Evolutionary conservation across 1,140 invertebrate species (phyloP), one percentile per base, ranked within the genome.

Genomic region (Euglossa dilemma): DNA sequence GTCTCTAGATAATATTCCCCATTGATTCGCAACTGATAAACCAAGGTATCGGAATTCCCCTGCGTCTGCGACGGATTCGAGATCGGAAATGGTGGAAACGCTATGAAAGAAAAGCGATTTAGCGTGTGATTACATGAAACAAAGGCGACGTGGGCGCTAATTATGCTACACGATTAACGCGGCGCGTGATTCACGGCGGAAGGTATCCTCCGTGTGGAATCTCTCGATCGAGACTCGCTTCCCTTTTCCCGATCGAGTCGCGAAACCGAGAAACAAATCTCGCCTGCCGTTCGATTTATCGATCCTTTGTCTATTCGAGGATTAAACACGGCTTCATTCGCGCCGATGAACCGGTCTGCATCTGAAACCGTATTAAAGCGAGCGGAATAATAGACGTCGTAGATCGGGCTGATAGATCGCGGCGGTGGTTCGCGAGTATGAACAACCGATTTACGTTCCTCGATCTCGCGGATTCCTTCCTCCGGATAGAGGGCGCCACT

Each of bases 111-210:
- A 23, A 71, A 50, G 50, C 47, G 36, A 36, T 54, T 54, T 36
- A 54, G 9, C 25, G 43, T 74, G 56, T 2, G 28, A 28, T 56
- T n/a, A 57, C 18, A 36, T 28, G 43, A 23, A 61, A 59, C 56
- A 61, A 75, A 71, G n/a, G n/a, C 45, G 20, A 47, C 11, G 25
- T 50, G n/a, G 36, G 20, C 25, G 57, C n/a, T 47, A 61, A 75
- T 47, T 74, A 45, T 61, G 43, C 45, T 45, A 36, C 36, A 56
- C 43, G 50, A 74, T 61, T 74, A 74, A 74, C 72, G 72, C 25
- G 45, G 50, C 73, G 59, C 36, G 71, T 73, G 71, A 73, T n/a
- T 73, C 71, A 45, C 23, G 36, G 36, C 16, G 56, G 7, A 45
- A 57, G 59, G 66, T 47, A 47, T n/a, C 66, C 3, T 66, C 20